phyloP scores from a whole-genome alignment of 1,140 invertebrate species.

The Atta colombica region DNA sequence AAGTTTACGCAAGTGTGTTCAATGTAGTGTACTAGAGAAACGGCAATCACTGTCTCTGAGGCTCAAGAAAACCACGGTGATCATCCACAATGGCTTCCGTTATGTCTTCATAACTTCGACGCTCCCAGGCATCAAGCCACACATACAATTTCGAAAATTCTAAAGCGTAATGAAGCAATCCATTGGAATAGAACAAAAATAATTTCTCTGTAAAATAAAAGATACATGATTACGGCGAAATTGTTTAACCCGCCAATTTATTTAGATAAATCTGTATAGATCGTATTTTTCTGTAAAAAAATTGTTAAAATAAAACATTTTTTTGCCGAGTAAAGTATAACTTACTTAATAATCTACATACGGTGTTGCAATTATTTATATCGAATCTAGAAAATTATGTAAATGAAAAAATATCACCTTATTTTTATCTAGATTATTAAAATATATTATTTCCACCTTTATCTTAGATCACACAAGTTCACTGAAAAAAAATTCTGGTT shows the following conservation, averaged over 20 bases:
- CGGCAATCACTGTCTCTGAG: slow-evolving; percentile 50
- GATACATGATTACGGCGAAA: not conserved
- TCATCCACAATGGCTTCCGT: slow-evolving; percentile 25
- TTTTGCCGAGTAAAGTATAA: not conserved
- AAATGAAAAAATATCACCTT: too few species aligned
- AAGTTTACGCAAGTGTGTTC: slow-evolving; percentile 22
- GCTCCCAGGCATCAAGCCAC: not conserved
- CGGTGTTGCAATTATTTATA: too few species aligned
- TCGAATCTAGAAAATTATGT: too few species aligned
- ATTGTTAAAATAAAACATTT: not conserved
- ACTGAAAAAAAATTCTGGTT: too few species aligned
- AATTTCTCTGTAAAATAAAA: not conserved
- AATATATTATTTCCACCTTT: too few species aligned
- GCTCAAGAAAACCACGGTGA: slow-evolving; percentile 39
- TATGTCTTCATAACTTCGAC: slow-evolving; percentile 13
- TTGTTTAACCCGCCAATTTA: not conserved
- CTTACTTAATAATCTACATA: too few species aligned
- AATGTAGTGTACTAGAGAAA: slow-evolving; percentile 22
- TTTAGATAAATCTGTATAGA: not conserved
- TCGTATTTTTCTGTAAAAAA: not conserved
- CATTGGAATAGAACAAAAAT: not conserved
- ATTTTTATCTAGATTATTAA: too few species aligned
- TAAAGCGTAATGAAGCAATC: not conserved
- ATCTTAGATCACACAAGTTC: too few species aligned
- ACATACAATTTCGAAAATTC: not conserved